Percentiles rank a stretch among this genome's conserved stretches.
phyloP scores from a whole-genome alignment of 2,797 vertebrate species.

The Esox masquinongy region DNA sequence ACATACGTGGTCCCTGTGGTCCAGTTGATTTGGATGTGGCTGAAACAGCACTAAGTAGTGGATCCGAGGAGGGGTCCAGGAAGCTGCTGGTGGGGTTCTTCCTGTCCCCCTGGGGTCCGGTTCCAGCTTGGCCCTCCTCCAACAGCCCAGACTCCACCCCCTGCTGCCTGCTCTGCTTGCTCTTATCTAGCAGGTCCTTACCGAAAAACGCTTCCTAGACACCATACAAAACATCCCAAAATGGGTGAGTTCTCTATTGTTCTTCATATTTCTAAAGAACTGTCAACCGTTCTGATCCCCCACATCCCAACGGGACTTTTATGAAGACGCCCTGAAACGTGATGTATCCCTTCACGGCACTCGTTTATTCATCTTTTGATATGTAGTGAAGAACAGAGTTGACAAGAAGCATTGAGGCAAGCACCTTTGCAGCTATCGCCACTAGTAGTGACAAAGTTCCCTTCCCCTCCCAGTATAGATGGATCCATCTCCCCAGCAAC shows the following conservation, averaged over 20 bases:
- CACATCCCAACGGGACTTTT: background rate
- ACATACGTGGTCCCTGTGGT: constrained; percentile 85
- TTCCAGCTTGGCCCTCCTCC: constrained; percentile 76
- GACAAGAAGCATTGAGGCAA: constrained; percentile 38
- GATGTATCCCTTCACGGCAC: constrained; percentile 5
- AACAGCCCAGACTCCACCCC: constrained; percentile 79
- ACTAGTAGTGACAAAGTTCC: constrained; percentile 33
- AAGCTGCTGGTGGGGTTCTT: constrained; percentile 77
- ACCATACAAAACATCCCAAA: constrained; percentile 38
- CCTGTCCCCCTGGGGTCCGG: constrained; percentile 70
- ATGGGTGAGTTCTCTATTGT: constrained; percentile 31
- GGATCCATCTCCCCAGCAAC: constrained; percentile 44
- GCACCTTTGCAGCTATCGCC: constrained; percentile 27
- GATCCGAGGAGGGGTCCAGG: constrained; percentile 82
- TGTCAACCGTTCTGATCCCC: constrained; percentile 30
- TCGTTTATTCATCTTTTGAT: constrained; percentile 10
- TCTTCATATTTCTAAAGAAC: constrained; percentile 10
- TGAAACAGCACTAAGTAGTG: constrained; percentile 79
- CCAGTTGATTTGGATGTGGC: constrained; percentile 77
- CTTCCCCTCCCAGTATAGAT: constrained; percentile 21
- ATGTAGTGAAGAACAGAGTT: background rate
- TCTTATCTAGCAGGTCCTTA: constrained; percentile 94
- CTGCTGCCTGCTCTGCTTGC: constrained; percentile 87
- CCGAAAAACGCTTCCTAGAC: constrained; percentile 97
- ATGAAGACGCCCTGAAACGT: background rate